Conservation (phyloP, 2,113 vertebrate genomes). For the Gallinago undulata region DNA sequence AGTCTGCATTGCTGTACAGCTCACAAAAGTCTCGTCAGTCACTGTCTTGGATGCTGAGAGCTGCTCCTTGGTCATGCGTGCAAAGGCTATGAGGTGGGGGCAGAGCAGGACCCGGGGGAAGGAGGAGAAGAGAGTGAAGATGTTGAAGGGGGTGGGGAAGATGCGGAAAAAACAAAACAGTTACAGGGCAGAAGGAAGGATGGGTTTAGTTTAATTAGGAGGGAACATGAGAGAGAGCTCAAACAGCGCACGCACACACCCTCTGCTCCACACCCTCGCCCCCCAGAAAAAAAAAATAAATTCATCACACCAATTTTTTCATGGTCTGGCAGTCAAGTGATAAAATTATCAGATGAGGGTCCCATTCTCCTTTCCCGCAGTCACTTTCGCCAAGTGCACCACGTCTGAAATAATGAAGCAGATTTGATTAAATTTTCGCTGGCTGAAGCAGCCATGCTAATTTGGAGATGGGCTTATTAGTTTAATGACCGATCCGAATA, state of each 20-base stretch:
- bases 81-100: conserved; percentile 21
- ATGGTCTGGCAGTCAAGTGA: conserved; percentile 77
- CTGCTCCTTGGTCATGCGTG: conserved; percentile 40
- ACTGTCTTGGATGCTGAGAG: background rate
- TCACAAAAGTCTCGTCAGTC: background rate
- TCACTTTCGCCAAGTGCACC: conserved; percentile 70
- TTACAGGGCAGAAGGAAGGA: conserved; percentile 38
- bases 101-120: conserved; percentile 28
- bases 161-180: background rate
- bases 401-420: conserved; percentile 77
- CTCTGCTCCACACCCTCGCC: conserved; percentile 57
- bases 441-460: conserved; percentile 78
- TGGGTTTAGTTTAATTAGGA: conserved; percentile 45
- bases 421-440: conserved; percentile 76
- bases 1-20: background rate
- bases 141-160: conserved; percentile 24
- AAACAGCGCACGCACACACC: background rate
- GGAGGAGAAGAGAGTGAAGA: background rate
- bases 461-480: conserved; percentile 97
- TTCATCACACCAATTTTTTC: conserved; percentile 77
- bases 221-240: background rate
- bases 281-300: conserved; percentile 52
- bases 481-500: conserved; percentile 94
- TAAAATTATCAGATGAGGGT: conserved; percentile 75
- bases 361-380: conserved; percentile 57